Evolutionary conservation across 2,888 invertebrate species (phyloP), one percentile per base, ranked within the genome.

Genomic region (Tetragonula carbonaria): DNA sequence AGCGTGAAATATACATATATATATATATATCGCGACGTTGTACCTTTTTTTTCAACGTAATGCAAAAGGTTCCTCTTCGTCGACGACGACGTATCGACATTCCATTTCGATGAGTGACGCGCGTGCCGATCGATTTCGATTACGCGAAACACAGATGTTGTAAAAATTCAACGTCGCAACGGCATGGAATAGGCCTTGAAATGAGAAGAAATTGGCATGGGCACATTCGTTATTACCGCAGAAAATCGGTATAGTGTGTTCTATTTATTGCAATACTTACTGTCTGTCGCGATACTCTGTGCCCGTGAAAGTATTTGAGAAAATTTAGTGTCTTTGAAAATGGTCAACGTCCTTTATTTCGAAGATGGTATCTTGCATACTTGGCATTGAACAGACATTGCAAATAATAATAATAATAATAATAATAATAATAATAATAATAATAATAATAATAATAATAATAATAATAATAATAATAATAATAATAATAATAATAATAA

Each of bases 51-150:
- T 23, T 51, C 16, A 63, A 74, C 62, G 28, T 21, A 45, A 45
- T 8, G 21, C 28, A 50, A 73, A 63, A 50, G 4, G 59, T 21
- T 63, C 3, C 72, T 23, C 50, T 51, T 33, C 21, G 33, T 63
- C 62, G 63, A 63, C 21, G 63, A 63, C 21, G 62, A 53, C 63
- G 63, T 74, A 51, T 74, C 51, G 21, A 4, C 51, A 18, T 33
- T 53, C 65, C 23, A 18, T 65, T 65, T 53, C 38, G 16, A 38
- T n/a, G 18, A 33, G 23, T 53, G 51, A 33, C 51, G 38, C 33
- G 38, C 33, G 51, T 11, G n/a, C 33, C 74, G 38, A 65, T 74
- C 53, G 53, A 65, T 74, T 65, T 74, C 53, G 53, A 74, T 65
- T 74, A 53, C 65, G 51, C 74, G 65, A 65, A 33, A 53, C 63